Percentiles rank a stretch among this genome's conserved stretches.
Evolutionary conservation across 1,140 invertebrate genomes (phyloP).

Genomic region (Drosophila repleta): DNA sequence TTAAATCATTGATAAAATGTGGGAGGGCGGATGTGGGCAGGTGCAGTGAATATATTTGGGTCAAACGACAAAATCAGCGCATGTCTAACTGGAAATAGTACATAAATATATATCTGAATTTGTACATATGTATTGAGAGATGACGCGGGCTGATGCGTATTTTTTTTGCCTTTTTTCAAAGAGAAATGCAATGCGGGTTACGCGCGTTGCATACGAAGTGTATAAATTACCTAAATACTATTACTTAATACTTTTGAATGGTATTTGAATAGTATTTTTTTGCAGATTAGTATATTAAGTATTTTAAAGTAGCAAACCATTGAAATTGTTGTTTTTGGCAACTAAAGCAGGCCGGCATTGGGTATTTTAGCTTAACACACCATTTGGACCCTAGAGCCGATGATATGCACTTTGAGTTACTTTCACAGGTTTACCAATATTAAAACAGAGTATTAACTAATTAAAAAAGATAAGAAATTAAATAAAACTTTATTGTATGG

Average conservation of each 20-base stretch:
- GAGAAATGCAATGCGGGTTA: neutral
- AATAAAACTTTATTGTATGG: neutral
- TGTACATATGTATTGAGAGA: slow-evolving; percentile 1
- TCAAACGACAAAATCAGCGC: slow-evolving; percentile 66
- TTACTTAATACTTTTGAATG: neutral
- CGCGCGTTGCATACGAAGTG: neutral
- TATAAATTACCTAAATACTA: neutral
- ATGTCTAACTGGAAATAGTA: slow-evolving; percentile 58
- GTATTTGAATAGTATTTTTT: neutral
- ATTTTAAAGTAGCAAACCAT: neutral
- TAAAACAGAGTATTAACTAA: neutral
- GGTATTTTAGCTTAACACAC: no score
- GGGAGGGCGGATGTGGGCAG: neutral
- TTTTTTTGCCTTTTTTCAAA: neutral
- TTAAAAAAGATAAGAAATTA: neutral
- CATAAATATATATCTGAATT: slow-evolving; percentile 1
- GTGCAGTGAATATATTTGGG: slow-evolving; percentile 61
- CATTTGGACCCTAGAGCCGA: no score
- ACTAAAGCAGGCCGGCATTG: neutral
- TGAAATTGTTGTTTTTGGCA: neutral
- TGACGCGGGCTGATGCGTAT: slow-evolving; percentile 1
- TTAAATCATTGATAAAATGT: slow-evolving; percentile 2
- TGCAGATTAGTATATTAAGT: neutral
- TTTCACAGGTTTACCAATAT: no score
- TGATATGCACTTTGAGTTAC: no score